Evolutionary conservation across 2,888 invertebrate genomes (phyloP), one percentile per base, ranked within the genome.

Genomic region (Desoria tigrina): DNA sequence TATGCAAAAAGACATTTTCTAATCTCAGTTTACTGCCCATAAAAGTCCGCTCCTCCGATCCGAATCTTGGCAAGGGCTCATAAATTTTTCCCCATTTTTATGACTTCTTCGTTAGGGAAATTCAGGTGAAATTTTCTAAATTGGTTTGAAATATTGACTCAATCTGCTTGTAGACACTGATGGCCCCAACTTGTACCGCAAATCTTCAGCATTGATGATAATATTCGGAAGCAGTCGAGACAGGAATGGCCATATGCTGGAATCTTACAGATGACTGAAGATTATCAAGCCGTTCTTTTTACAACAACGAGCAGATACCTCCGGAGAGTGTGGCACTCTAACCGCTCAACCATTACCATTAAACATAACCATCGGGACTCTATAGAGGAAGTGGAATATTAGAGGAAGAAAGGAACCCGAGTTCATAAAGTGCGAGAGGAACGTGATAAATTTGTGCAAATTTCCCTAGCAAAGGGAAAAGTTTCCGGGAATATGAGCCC

Each of bases 11-110:
- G 60, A 63, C 63, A 67, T 57, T 63, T 63, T 67, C 61, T 67
- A 67, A 67, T 67, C 67, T 67, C 63, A 45, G 67, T 67, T 67
- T 67, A 67, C 61, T 61, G 53, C 67, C 63, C 60, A 67, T 67
- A 67, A 67, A 67, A 67, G 51, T 61, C 49, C 24, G 42, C n/a
- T 42, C 45, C 24, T 49, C 4, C 28, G 54, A 54, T 26, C 16
- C 18, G 54, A 54, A 28, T 54, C 32, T 32, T 32, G 24, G 24
- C 6, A 23, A 3, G 45, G 18, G 45, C 27, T 24, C 26, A 39
- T 58, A 58, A 58, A 49, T 58, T 58, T 45, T 45, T 27, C 24
- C 4, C 23, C 45, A 58, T 58, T 58, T 58, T 42, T 57, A 57
- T 57, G n/a, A 57, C 56, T 57, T 32, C 32, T 32, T 57, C 42